A percentile compares a stretch with the other conserved stretches of the same genome.
These are phyloP conservation scores for Mamestra configurata DNA, from an alignment of 1,140 invertebrate genomes.

Conservation along the genomic window DNA sequence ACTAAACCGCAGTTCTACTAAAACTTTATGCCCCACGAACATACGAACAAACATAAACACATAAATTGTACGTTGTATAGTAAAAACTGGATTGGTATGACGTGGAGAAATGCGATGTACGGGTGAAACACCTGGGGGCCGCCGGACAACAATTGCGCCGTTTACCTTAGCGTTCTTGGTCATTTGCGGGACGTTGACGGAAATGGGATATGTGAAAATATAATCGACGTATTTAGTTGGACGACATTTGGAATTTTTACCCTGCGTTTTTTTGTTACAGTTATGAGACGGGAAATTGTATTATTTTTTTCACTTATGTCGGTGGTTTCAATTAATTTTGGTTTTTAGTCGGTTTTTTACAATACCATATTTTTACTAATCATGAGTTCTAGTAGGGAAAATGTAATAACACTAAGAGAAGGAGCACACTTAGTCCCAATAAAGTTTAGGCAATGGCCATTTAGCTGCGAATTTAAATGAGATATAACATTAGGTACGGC, in stretches of 20 bases:
- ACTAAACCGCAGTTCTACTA: constrained; percentile 69
- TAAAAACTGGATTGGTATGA: constrained; percentile 54
- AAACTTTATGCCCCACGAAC: constrained; percentile 57
- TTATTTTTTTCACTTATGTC: background rate
- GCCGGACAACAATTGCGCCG: constrained; percentile 34
- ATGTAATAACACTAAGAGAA: too few relatives aligned
- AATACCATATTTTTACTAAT: too few relatives aligned
- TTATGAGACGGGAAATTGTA: background rate
- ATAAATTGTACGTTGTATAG: constrained; percentile 42
- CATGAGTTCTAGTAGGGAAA: too few relatives aligned
- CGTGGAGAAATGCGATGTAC: constrained; percentile 48
- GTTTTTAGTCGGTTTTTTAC: too few relatives aligned
- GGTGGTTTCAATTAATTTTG: background rate
- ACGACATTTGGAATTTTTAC: constrained; percentile 15
- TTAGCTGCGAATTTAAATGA: too few relatives aligned
- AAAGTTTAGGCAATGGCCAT: too few relatives aligned
- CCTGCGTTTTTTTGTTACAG: background rate
- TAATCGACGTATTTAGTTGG: constrained; percentile 44
- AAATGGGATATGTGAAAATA: constrained; percentile 46
- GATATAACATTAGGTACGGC: too few relatives aligned
- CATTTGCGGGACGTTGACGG: constrained; percentile 43
- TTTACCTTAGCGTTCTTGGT: constrained; percentile 44
- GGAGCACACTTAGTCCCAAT: too few relatives aligned
- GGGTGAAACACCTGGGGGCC: constrained; percentile 47
- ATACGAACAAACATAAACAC: constrained; percentile 36